These are phyloP conservation scores for Callyntrura guangdongensis DNA, from an alignment of 2,888 invertebrate genomes.

Conservation along the genomic window DNA sequence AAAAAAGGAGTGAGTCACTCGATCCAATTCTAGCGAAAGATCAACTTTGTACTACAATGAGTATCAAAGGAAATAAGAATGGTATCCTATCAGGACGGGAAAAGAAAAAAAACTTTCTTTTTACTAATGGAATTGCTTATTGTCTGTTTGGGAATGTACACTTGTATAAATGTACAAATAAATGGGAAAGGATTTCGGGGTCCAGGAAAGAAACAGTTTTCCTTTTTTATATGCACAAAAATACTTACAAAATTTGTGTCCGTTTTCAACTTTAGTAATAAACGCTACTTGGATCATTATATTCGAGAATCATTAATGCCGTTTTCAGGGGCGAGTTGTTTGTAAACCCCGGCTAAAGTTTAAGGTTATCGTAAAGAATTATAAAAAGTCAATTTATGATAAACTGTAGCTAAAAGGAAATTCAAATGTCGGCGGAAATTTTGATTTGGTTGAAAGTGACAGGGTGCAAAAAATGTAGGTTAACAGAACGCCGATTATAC, in stretches of 20 bases:
- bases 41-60: constrained; percentile 42
- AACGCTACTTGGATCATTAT: too few species aligned
- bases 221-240: not conserved
- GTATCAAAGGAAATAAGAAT: not conserved
- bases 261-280: too few species aligned
- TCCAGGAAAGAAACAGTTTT: not conserved
- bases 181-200: not conserved
- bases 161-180: not conserved
- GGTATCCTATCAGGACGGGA: not conserved
- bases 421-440: not conserved
- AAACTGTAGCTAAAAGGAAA: too few species aligned
- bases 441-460: not conserved
- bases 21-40: constrained; percentile 43
- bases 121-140: constrained; percentile 69
- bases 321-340: not conserved
- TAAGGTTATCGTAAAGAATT: too few species aligned
- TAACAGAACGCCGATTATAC: too few species aligned
- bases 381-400: too few species aligned
- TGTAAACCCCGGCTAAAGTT: not conserved
- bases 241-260: too few species aligned
- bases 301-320: too few species aligned
- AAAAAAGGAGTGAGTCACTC: constrained; percentile 67
- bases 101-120: constrained; percentile 53
- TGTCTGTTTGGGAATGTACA: constrained; percentile 15
- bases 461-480: too few species aligned